phyloP scores from a whole-genome alignment of 2,888 invertebrate species.

The Lasioglossum pauxillum region DNA sequence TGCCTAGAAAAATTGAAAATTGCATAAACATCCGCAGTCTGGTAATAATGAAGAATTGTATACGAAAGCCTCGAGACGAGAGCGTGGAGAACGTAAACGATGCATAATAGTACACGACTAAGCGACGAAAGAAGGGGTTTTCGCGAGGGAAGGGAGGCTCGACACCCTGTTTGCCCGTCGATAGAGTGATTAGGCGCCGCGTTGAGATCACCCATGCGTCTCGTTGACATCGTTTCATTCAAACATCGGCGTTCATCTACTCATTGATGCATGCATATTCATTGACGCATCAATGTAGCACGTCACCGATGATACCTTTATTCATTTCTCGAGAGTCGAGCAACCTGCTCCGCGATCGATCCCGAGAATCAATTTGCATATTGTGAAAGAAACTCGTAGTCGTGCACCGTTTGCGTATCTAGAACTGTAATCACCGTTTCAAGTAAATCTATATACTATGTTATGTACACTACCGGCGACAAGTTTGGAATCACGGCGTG shows the following conservation, averaged over 20 bases:
- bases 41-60: constrained; percentile 40
- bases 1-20: no score
- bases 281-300: not conserved
- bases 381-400: not conserved
- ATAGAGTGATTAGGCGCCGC: not conserved
- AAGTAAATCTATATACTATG: not conserved
- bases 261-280: constrained; percentile 2
- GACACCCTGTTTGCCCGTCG: constrained; percentile 27
- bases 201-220: constrained; percentile 14
- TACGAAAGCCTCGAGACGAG: constrained; percentile 52
- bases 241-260: not conserved
- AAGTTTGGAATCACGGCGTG: no score
- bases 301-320: constrained; percentile 18
- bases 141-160: constrained; percentile 28
- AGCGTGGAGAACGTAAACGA: constrained; percentile 35
- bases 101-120: constrained; percentile 57
- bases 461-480: no score
- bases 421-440: not conserved
- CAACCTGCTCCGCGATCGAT: not conserved
- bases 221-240: not conserved
- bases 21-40: no score
- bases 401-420: not conserved
- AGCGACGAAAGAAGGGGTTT: constrained; percentile 55
- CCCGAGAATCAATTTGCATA: not conserved
- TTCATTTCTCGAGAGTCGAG: constrained; percentile 7